Evolutionary conservation across 2,113 vertebrate species (phyloP), one percentile per base, ranked within the genome.

Genomic region (Saccopteryx bilineata): DNA sequence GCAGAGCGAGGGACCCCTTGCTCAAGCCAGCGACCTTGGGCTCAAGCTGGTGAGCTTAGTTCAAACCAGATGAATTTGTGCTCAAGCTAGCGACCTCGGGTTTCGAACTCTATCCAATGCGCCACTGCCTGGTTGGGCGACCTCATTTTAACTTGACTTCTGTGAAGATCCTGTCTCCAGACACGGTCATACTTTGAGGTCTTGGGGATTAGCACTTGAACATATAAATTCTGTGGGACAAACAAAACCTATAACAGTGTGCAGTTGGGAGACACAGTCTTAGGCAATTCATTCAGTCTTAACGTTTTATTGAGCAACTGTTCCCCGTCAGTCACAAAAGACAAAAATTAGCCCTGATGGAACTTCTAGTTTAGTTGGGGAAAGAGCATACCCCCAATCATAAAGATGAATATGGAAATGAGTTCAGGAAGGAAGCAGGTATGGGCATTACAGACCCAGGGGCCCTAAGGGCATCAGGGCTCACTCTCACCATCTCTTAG

Each of bases 401-500:
- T 72, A n/a, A 18, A 7, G 39, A 54, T 24, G 66, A 54, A 11
- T 5, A 14, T 2, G 5, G 60, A 48, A 23, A n/a, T 50, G 39
- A 79, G 31, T 21, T 5, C 9, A 2, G 39, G 19, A 7, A 12
- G 61, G 54, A 28, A 87, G 28, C 39, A 24, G 69, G 63, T 33
- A 50, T 19, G 33, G n/a, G 31, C 39, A 13, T 5, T 18, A 10
- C 26, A 28, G 68, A 61, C 46, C 46, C 7, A 24, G 48, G 54
- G 28, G 4, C 14, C 6, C 23, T 10, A 7, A 10, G 2, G 46
- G 19, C 14, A 0, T 24, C n/a, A 1, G 12, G 17, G 13, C 66
- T 68, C 60, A 10, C 13, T 31, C 72, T 79, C 0, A 1, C 46
- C 26, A 2, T 9, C 26, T 66, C 52, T 89, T 23, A 9, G 31